Evolutionary conservation across 2,888 invertebrate species (phyloP).

Genomic region (Parapristionchus giblindavisi): DNA sequence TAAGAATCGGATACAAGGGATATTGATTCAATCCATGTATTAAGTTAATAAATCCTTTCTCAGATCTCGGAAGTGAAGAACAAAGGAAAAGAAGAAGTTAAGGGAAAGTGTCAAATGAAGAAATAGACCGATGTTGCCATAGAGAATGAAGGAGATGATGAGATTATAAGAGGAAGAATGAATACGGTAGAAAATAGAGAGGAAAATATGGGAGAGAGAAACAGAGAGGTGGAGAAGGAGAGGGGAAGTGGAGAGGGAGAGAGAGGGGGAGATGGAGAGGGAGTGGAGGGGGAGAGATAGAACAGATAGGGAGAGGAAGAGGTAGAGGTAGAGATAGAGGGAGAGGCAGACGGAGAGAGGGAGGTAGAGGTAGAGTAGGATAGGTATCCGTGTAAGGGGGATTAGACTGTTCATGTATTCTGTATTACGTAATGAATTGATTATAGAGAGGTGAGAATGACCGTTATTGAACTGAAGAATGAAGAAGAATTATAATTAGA

Average conservation of each 20-base stretch:
- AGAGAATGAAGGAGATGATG: not conserved
- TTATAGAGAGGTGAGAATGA: no score
- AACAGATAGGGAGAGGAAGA: not conserved
- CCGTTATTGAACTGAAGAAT: no score
- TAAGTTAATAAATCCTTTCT: no score
- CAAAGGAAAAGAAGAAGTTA: not conserved
- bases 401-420: no score
- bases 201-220: conserved; percentile 9
- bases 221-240: not conserved
- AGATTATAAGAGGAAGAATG: not conserved
- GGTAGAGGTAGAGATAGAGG: not conserved
- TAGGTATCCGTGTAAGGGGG: not conserved
- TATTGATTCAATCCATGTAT: no score
- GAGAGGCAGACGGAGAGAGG: not conserved
- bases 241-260: not conserved
- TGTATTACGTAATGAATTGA: no score
- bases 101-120: not conserved
- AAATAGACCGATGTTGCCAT: not conserved
- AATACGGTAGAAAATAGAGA: not conserved
- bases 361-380: not conserved
- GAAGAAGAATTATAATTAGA: not conserved
- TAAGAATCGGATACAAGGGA: no score
- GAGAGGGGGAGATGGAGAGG: not conserved
- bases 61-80: not conserved
- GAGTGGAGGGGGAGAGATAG: not conserved